phyloP scores from a whole-genome alignment of 2,888 invertebrate genomes.

The Hartigia nigra region DNA sequence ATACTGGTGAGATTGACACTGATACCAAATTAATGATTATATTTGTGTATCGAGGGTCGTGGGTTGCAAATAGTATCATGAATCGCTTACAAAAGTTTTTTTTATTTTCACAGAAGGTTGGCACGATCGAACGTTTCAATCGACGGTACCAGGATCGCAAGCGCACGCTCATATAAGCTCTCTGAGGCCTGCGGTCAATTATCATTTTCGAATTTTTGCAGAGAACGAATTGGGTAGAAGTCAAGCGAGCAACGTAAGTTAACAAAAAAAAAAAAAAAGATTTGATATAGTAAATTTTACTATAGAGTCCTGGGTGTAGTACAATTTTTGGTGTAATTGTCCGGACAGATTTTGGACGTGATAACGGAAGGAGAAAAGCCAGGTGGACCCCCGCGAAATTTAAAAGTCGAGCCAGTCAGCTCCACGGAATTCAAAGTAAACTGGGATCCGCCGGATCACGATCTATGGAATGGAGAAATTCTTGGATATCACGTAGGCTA shows the following conservation, averaged over 20 bases:
- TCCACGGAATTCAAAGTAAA: slow-evolving; percentile 86
- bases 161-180: slow-evolving; percentile 84
- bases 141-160: slow-evolving; percentile 85
- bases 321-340: not conserved
- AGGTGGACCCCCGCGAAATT: slow-evolving; percentile 83
- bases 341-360: slow-evolving; percentile 56
- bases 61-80: not conserved
- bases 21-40: not conserved
- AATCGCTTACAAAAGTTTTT: not conserved
- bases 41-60: not conserved
- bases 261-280: not conserved
- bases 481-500: slow-evolving; percentile 90
- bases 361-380: slow-evolving; percentile 69
- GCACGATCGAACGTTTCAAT: slow-evolving; percentile 85
- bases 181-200: slow-evolving; percentile 86
- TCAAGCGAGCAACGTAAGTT: slow-evolving; percentile 81
- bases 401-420: slow-evolving; percentile 85
- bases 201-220: slow-evolving; percentile 89
- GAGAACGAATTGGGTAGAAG: slow-evolving; percentile 91
- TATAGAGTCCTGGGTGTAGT: not conserved
- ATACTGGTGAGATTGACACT: slow-evolving; percentile 73
- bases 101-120: slow-evolving; percentile 74
- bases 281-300: not conserved
- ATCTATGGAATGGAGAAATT: slow-evolving; percentile 89
- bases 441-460: slow-evolving; percentile 89